Conservation (phyloP, 1,140 invertebrate genomes). For the Trinorchestia longiramus region DNA sequence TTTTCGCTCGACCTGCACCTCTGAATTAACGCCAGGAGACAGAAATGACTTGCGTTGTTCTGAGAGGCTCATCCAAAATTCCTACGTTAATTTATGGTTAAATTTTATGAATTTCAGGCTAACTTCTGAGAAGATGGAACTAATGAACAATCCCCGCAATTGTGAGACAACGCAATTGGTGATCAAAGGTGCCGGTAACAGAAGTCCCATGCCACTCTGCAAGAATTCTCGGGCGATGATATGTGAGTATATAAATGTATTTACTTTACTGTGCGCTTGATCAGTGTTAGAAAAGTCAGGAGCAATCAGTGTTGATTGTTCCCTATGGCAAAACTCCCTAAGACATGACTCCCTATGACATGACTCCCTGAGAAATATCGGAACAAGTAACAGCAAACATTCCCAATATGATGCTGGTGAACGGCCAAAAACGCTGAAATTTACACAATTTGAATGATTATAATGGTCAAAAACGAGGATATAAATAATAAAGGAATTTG, state of each 20-base stretch:
- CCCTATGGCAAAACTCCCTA: too few species aligned
- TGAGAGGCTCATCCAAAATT: neutral
- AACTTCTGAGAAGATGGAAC: slow-evolving; percentile 17
- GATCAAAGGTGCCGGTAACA: slow-evolving; percentile 16
- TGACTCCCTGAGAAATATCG: too few species aligned
- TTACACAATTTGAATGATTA: too few species aligned
- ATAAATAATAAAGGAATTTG: too few species aligned
- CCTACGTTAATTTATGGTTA: neutral
- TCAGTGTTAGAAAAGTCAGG: too few species aligned
- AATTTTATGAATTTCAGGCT: neutral
- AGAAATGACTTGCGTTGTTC: neutral
- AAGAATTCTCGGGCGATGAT: neutral
- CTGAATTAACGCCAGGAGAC: neutral
- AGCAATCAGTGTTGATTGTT: too few species aligned
- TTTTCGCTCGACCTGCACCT: neutral
- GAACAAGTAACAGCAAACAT: too few species aligned
- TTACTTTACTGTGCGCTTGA: neutral
- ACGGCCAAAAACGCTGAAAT: too few species aligned
- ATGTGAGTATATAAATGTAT: neutral
- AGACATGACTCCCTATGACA: too few species aligned
- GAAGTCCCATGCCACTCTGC: neutral
- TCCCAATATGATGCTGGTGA: too few species aligned
- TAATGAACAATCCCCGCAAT: neutral
- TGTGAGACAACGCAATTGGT: neutral
- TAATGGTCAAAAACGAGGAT: too few species aligned